phyloP scores from a whole-genome alignment of 2,797 vertebrate species.

The Trachops cirrhosus region DNA sequence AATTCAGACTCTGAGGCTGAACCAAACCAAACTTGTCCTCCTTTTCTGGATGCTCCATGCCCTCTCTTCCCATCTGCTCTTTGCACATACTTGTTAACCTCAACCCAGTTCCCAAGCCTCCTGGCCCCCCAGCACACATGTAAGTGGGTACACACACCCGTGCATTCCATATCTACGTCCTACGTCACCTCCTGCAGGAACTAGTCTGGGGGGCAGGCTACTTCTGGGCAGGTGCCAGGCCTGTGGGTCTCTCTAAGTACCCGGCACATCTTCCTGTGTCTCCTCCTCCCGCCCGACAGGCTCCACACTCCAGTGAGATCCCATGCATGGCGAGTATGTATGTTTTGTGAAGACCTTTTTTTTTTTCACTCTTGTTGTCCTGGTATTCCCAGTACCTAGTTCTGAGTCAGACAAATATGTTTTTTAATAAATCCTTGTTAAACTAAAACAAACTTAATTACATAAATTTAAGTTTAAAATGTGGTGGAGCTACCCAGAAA shows the following conservation, averaged over 20 bases:
- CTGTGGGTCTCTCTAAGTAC: neutral
- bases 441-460: neutral
- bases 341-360: neutral
- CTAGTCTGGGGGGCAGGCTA: neutral
- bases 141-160: neutral
- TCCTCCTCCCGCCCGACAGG: too few species aligned
- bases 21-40: neutral
- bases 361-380: neutral
- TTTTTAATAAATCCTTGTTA: neutral
- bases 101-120: neutral
- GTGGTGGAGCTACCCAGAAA: neutral
- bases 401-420: neutral
- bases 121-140: neutral
- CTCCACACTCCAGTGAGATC: too few species aligned
- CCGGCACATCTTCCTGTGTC: rapidly evolving
- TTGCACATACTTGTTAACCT: neutral
- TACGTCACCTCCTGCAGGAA: neutral
- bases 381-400: neutral
- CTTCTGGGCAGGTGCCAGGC: neutral
- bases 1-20: neutral
- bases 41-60: neutral
- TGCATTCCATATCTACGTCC: neutral
- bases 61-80: neutral
- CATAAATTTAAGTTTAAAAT: neutral
- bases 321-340: rapidly evolving